Conservation (phyloP, 2,888 invertebrate genomes). For the Himalopsyche tibetana region DNA sequence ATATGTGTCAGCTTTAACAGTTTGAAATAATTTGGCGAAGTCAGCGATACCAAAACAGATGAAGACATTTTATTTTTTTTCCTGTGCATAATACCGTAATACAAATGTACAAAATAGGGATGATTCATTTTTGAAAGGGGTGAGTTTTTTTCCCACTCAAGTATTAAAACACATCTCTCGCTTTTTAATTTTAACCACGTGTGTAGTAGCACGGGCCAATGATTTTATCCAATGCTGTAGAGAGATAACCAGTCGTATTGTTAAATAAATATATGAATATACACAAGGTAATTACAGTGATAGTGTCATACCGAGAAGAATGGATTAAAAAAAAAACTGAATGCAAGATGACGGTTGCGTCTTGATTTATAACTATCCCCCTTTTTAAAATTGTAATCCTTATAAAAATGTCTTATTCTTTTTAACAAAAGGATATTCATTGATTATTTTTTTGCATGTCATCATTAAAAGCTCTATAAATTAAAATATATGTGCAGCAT, state of each 20-base stretch:
- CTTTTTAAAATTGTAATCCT: background rate
- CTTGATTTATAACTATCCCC: background rate
- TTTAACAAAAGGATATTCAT: too few species aligned
- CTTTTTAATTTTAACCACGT: slow-evolving; percentile 52
- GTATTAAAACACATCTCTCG: slow-evolving; percentile 42
- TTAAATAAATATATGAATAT: slow-evolving; percentile 47
- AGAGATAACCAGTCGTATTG: slow-evolving; percentile 7
- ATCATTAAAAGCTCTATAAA: too few species aligned
- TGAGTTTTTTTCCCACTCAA: slow-evolving; percentile 49
- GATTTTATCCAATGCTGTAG: slow-evolving; percentile 54
- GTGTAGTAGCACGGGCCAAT: slow-evolving; percentile 62
- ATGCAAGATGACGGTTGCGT: background rate
- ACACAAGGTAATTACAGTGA: slow-evolving; percentile 41
- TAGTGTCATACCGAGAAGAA: background rate
- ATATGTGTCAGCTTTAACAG: too few species aligned
- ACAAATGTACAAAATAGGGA: slow-evolving; percentile 51
- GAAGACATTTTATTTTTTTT: slow-evolving; percentile 48
- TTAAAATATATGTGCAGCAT: too few species aligned
- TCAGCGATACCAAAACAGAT: slow-evolving; percentile 18
- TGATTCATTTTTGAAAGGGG: slow-evolving; percentile 44
- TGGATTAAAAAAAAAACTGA: background rate
- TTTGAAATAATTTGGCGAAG: too few species aligned
- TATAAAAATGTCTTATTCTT: too few species aligned
- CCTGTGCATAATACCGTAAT: slow-evolving; percentile 45
- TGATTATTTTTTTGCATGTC: too few species aligned